Conservation (phyloP, 2,888 invertebrate species). For the Carabus problematicus region DNA sequence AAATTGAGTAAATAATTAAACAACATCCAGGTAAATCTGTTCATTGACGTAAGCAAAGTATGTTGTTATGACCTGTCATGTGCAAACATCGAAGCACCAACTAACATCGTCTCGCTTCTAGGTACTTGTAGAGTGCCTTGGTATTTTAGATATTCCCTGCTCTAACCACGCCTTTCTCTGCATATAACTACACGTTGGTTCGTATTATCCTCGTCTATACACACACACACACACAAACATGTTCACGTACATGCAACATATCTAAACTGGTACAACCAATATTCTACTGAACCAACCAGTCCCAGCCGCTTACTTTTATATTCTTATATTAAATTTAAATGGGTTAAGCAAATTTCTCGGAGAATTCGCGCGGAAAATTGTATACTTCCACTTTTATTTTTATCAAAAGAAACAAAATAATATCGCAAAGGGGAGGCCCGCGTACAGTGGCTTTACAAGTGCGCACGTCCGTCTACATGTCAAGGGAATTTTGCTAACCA, state of each 20-base stretch:
- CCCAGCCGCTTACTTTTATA: slow-evolving; percentile 18
- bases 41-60: slow-evolving; percentile 36
- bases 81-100: slow-evolving; percentile 16
- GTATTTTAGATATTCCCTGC: no score
- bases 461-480: not conserved
- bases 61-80: slow-evolving; percentile 37
- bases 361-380: slow-evolving; percentile 40
- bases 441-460: slow-evolving; percentile 26
- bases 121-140: no score
- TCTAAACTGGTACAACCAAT: no score
- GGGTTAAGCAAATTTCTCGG: slow-evolving; percentile 39
- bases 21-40: slow-evolving; percentile 35
- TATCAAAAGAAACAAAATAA: slow-evolving; percentile 17
- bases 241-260: no score
- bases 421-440: no score
- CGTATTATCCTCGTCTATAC: no score
- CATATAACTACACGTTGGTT: no score
- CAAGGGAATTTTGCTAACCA: slow-evolving; percentile 3
- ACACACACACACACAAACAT: no score
- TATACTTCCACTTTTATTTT: slow-evolving; percentile 39
- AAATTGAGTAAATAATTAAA: slow-evolving; percentile 42
- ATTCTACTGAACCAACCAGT: not conserved
- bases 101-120: no score
- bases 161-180: no score
- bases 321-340: slow-evolving; percentile 41